Base-by-base conservation (phyloP, 2,797 vertebrate species). In the Falco cherrug region DNA sequence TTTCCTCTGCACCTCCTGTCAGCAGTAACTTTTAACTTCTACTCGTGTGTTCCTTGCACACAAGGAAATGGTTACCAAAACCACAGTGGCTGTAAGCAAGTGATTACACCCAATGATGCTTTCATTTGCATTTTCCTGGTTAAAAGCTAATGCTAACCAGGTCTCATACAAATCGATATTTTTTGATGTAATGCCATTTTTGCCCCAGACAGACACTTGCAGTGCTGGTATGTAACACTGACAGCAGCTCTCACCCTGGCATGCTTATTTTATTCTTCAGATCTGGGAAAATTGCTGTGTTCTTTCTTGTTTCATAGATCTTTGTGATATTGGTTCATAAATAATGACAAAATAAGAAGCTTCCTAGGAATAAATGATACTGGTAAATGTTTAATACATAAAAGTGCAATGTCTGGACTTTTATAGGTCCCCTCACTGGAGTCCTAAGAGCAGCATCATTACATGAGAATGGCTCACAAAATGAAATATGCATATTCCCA, bases 51-150 rank as follows among this genome's bases (percentile, higher is more conserved):
- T 89, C 47, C 67, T 79, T 45, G 5, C 69, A 87, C 63, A 79
- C 47, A 51, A 95, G 95, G 96, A 96, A 97, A 96, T 84, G 92
- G 87, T 93, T 95, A 76, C 88, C 35, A 81, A 96, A 97, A 93
- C 93, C 97, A 90, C 92, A 90, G 74, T 7, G 45, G 47, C 83
- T 93, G 89, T 79, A 74, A 84, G 70, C 21, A 5, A 92, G 64
- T 65, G 92, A 94, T 96, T 96, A 67, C 84, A 84, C 33, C 39
- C 56, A 45, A 3, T 57, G 88, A 43, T 85, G 88, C 79, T 93
- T 81, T 95, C 14, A 5, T 87, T 83, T 87, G 74, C 24, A 2
- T 90, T 97, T 96, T 74, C 92, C 86, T 94, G 41, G 65, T 61
- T 90, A 54, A 88, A 91, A 91, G 41, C 65, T 87, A 31, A 21